Evolutionary conservation across 2,113 vertebrate genomes (phyloP).

Genomic region (Tonatia bakeri): DNA sequence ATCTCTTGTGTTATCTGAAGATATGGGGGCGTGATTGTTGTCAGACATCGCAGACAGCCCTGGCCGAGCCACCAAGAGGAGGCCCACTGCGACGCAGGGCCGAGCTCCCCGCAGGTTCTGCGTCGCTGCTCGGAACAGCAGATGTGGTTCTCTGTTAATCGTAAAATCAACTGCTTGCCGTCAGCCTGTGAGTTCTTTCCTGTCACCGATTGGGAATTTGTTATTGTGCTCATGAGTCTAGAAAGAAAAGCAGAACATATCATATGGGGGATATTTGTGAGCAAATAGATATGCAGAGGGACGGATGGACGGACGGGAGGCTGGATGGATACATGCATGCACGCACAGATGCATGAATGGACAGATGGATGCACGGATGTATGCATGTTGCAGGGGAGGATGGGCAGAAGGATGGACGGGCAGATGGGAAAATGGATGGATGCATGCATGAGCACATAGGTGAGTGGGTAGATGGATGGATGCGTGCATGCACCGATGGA

Average conservation of each 20-base stretch:
- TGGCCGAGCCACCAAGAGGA: background rate
- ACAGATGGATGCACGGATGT: accelerated
- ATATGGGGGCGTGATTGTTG: slow-evolving; percentile 16
- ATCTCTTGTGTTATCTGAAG: background rate
- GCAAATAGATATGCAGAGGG: background rate
- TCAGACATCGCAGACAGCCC: background rate
- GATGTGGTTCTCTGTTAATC: background rate
- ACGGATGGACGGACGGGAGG: accelerated
- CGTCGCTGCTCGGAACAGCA: background rate
- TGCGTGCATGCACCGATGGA: background rate
- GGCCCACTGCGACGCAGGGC: background rate
- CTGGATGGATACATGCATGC: accelerated
- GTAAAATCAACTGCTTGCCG: background rate
- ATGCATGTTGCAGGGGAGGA: background rate
- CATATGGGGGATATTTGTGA: background rate
- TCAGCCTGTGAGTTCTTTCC: background rate
- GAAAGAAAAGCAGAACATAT: background rate
- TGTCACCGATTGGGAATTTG: background rate
- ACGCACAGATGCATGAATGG: accelerated
- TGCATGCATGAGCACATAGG: background rate
- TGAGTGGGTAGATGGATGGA: accelerated
- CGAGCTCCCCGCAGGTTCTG: background rate
- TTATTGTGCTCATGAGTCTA: background rate
- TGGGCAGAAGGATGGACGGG: accelerated
- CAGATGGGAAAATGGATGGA: accelerated